Evolutionary conservation across 1,140 invertebrate species (phyloP), one percentile per base, ranked within the genome.

Genomic region (Matsumurasca onukii): DNA sequence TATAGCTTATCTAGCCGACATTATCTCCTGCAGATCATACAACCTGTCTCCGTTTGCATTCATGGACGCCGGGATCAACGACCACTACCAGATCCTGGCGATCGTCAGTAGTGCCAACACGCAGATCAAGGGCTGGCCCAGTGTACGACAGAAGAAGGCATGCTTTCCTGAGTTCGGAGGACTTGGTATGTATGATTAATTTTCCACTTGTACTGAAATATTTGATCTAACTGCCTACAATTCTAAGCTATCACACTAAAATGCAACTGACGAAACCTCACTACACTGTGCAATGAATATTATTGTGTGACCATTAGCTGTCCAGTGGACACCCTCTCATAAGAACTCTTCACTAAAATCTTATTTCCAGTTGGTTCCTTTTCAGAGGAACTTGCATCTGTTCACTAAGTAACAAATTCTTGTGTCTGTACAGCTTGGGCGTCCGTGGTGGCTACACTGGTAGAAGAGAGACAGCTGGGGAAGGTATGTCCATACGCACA

Each of bases 141-240:
- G 86, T 73, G 74, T 90, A 0, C 78, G 82, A 49, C 80, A 78
- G 5, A 84, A 80, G 70, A 84, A 78, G 29, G 86, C 86, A 1
- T 93, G 90, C 76, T 85, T 89, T 76, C 84, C 86, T 0, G 83
- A 86, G 72, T 89, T 81, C 70, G 83, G 84, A 1, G 86, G 86
- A 20, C 82, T 87, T 62, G 82, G 84, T 85, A 73, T 77, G 77
- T 70, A 55, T 63, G 20, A n/a, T n/a, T n/a, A n/a, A n/a, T n/a
- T n/a, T n/a, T n/a, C n/a, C 24, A 51, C 30, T 25, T 66, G 13
- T 30, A 5, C 17, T 48, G 9, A 3, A 17, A 31, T n/a, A n/a
- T n/a, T n/a, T n/a, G n/a, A n/a, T n/a, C n/a, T n/a, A n/a, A n/a
- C n/a, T n/a, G n/a, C n/a, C n/a, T n/a, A n/a, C n/a, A n/a, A n/a